Percentiles rank a stretch among this genome's conserved stretches.
phyloP scores from a whole-genome alignment of 2,888 invertebrate species.

The Limnephilus lunatus region DNA sequence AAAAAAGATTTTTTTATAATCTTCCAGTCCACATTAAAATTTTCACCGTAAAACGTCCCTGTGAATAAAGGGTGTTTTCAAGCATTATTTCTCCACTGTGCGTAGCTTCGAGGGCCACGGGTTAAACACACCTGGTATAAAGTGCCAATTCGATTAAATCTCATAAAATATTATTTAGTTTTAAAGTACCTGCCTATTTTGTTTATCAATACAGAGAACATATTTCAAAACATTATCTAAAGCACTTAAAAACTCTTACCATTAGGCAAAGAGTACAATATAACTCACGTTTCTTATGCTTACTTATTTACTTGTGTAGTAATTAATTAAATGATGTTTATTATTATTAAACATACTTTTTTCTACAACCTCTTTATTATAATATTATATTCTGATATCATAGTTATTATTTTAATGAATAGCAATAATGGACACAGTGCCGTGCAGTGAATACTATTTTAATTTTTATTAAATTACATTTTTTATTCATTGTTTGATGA shows the following conservation, averaged over 20 bases:
- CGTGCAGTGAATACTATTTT: not conserved
- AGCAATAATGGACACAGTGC: not conserved
- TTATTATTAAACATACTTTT: not conserved
- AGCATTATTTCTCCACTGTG: no score
- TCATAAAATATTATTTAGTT: not conserved
- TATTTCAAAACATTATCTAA: not conserved
- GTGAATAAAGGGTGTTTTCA: no score
- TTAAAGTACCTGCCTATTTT: not conserved
- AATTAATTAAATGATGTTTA: not conserved
- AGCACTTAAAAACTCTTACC: not conserved
- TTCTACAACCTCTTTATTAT: not conserved
- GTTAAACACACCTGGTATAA: not conserved
- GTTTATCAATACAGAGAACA: not conserved
- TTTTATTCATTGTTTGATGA: no score
- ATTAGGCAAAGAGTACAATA: not conserved
- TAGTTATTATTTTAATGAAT: not conserved
- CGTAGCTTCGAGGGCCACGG: not conserved
- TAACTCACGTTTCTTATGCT: not conserved
- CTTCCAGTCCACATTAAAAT: no score
- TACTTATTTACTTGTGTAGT: not conserved
- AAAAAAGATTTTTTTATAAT: no score
- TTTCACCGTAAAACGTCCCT: no score
- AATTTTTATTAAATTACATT: not conserved
- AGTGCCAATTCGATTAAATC: not conserved
- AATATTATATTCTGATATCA: not conserved